Evolutionary conservation across 2,888 invertebrate genomes (phyloP).

Genomic region (Leptinotarsa juncta): DNA sequence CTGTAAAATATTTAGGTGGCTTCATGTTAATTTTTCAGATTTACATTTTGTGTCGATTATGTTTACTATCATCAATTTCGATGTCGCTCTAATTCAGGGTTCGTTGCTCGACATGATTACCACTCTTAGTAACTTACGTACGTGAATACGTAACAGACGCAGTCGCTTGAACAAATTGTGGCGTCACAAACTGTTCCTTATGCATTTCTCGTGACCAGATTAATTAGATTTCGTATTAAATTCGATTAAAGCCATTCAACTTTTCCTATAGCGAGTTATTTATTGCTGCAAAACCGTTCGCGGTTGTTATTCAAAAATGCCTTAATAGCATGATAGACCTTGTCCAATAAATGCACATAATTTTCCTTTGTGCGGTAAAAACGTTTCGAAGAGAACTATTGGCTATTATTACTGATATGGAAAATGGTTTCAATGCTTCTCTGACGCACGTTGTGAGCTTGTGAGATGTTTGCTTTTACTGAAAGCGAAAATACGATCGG

Average conservation of each 20-base stretch:
- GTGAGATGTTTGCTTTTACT: background rate
- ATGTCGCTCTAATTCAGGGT: too few relatives aligned
- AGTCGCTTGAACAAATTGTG: background rate
- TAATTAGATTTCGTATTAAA: slow-evolving; percentile 13
- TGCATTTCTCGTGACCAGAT: slow-evolving; percentile 10
- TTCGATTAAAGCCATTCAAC: background rate
- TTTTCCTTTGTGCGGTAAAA: slow-evolving; percentile 25
- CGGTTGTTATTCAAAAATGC: slow-evolving; percentile 18
- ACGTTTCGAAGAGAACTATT: slow-evolving; percentile 7
- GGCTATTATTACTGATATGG: slow-evolving; percentile 22
- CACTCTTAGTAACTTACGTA: too few relatives aligned
- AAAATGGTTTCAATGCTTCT: background rate
- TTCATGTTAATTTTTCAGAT: too few relatives aligned
- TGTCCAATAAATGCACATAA: slow-evolving; percentile 7
- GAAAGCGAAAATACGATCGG: background rate
- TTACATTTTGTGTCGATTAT: too few relatives aligned
- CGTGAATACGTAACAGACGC: background rate
- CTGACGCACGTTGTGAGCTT: slow-evolving; percentile 22
- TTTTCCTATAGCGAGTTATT: background rate
- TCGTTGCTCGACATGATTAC: too few relatives aligned
- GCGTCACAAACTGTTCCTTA: slow-evolving; percentile 7
- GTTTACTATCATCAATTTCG: too few relatives aligned
- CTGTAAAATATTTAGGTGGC: too few relatives aligned
- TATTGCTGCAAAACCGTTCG: slow-evolving; percentile 4
- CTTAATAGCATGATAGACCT: slow-evolving; percentile 21